Conservation (phyloP, 2,888 invertebrate genomes). For the Trisateles emortualis region DNA sequence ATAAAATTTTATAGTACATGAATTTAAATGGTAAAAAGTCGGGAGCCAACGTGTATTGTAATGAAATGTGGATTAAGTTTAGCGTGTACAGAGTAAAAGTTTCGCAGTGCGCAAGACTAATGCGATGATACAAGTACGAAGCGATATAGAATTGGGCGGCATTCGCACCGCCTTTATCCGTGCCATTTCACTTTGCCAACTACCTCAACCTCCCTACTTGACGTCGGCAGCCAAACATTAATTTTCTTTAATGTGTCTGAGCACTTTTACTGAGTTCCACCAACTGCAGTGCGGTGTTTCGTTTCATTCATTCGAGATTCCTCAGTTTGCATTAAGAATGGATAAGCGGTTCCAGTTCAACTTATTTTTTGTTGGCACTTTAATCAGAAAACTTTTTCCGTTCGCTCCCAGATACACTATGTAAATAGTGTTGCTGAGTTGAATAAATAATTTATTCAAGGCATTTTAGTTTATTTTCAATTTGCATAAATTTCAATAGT, state of each 20-base stretch:
- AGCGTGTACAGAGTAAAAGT: constrained; percentile 56
- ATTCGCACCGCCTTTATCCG: constrained; percentile 74
- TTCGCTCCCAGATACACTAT: constrained; percentile 57
- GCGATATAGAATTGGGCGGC: constrained; percentile 76
- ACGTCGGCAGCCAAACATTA: constrained; percentile 85
- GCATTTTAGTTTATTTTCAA: constrained; percentile 38
- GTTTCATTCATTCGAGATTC: constrained; percentile 80
- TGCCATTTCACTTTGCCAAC: constrained; percentile 84
- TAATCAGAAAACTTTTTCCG: constrained; percentile 74
- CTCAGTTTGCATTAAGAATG: constrained; percentile 80
- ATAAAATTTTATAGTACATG: constrained; percentile 57
- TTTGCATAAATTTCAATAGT: constrained; percentile 19
- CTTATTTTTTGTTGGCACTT: constrained; percentile 77
- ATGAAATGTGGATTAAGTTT: constrained; percentile 74
- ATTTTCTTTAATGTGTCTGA: constrained; percentile 87
- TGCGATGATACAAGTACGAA: constrained; percentile 71
- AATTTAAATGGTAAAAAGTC: constrained; percentile 55
- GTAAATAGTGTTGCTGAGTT: constrained; percentile 64
- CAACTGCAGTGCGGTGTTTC: constrained; percentile 85
- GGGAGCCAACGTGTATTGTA: constrained; percentile 53
- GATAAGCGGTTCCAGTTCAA: constrained; percentile 72
- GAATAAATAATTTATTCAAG: constrained; percentile 61
- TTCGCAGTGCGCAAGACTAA: constrained; percentile 65
- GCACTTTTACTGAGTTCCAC: constrained; percentile 80
- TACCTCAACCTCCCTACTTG: constrained; percentile 79